phyloP scores from a whole-genome alignment of 2,888 invertebrate species.

The Abrostola triplasia region DNA sequence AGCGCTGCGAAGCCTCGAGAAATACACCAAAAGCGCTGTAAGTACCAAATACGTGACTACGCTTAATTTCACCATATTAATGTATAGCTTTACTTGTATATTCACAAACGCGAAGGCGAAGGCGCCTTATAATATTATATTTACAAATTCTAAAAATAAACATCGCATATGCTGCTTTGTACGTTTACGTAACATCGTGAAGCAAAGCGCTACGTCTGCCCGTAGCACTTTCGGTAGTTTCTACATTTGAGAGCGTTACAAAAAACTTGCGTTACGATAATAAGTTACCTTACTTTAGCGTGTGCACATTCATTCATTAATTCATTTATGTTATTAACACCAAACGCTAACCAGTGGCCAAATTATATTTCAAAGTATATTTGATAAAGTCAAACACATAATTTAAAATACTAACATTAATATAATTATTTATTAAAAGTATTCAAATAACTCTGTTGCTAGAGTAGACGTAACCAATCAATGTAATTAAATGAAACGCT shows the following conservation, averaged over 20 bases:
- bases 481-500: not conserved
- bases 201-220: conserved; percentile 13
- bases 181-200: conserved; percentile 16
- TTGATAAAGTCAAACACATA: no score
- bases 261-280: no score
- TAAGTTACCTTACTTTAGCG: no score
- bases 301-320: no score
- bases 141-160: conserved; percentile 4
- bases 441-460: not conserved
- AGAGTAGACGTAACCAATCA: not conserved
- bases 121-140: conserved; percentile 25
- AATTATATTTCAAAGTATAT: no score
- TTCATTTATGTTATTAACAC: no score
- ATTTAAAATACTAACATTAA: no score
- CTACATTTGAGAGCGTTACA: conserved; percentile 16
- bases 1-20: conserved; percentile 93
- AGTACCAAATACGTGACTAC: conserved; percentile 69
- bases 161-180: not conserved
- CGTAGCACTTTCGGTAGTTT: conserved; percentile 27
- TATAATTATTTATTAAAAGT: not conserved
- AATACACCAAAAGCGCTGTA: conserved; percentile 92
- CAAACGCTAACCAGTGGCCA: no score
- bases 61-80: conserved; percentile 56
- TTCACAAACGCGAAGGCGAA: conserved; percentile 12
- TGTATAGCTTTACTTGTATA: conserved; percentile 31